A percentile compares a stretch with the other conserved stretches of the same genome.
Evolutionary conservation across 2,888 invertebrate species (phyloP).

Genomic region (Philopedon plagiatum): DNA sequence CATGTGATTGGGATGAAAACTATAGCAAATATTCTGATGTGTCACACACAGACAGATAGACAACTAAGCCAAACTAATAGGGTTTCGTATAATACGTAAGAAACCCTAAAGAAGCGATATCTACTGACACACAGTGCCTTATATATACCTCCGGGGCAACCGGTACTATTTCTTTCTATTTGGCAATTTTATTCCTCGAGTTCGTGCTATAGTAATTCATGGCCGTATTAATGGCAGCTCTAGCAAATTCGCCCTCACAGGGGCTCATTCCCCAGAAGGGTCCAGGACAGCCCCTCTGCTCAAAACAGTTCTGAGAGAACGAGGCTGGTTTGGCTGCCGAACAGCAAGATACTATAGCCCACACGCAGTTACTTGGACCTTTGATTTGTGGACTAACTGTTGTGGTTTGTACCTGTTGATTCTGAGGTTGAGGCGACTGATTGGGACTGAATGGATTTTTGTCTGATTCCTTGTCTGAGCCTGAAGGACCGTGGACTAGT

Average conservation of each 20-base stretch:
- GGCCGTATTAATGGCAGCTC: conserved; percentile 73
- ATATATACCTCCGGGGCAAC: too few relatives aligned
- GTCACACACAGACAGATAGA: too few relatives aligned
- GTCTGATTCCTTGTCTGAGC: too few relatives aligned
- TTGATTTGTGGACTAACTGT: conserved; percentile 8
- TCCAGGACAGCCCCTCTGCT: conserved; percentile 79
- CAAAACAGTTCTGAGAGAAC: conserved; percentile 77
- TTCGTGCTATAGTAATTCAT: conserved; percentile 62
- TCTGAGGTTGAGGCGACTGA: neutral
- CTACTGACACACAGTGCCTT: too few relatives aligned
- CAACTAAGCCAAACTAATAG: too few relatives aligned
- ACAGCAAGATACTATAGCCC: conserved; percentile 85
- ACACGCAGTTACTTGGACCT: conserved; percentile 72
- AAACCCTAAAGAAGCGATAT: too few relatives aligned
- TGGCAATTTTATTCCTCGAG: neutral
- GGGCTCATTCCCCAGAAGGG: conserved; percentile 82
- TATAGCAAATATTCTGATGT: too few relatives aligned
- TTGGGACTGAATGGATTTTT: neutral
- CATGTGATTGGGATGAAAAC: too few relatives aligned
- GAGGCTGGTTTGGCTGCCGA: conserved; percentile 69
- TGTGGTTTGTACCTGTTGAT: conserved; percentile 15
- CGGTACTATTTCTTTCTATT: too few relatives aligned
- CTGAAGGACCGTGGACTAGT: conserved; percentile 56
- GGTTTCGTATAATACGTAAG: too few relatives aligned
- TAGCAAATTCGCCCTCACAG: conserved; percentile 75